Conservation (phyloP, 2,888 invertebrate species). For the Dyspetes luteomarginatus region DNA sequence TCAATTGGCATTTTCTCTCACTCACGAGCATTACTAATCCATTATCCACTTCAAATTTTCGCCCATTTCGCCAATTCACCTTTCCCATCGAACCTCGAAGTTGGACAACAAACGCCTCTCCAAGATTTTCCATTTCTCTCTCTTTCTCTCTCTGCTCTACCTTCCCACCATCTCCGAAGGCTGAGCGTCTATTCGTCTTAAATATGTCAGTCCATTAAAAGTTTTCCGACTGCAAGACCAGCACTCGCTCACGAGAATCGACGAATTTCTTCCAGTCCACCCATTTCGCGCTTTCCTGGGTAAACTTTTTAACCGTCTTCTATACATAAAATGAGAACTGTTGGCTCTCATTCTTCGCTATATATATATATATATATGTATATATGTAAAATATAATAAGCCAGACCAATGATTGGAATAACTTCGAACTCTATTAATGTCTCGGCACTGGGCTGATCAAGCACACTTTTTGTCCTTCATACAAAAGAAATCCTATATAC, state of each 20-base stretch:
- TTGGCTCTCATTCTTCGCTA: conserved; percentile 9
- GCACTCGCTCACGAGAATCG: conserved; percentile 65
- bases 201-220: conserved; percentile 77
- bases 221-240: conserved; percentile 73
- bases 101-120: conserved; percentile 62
- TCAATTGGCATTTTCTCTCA: conserved; percentile 52
- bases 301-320: conserved; percentile 59
- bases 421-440: conserved; percentile 53
- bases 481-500: conserved; percentile 25
- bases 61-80: conserved; percentile 62
- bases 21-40: conserved; percentile 57
- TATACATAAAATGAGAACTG: conserved; percentile 44
- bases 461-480: conserved; percentile 15
- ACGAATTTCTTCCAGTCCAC: conserved; percentile 61
- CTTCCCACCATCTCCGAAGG: conserved; percentile 45
- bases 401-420: conserved; percentile 50
- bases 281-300: conserved; percentile 42
- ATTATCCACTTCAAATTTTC: conserved; percentile 64
- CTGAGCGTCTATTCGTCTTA: conserved; percentile 66
- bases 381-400: conserved; percentile 28
- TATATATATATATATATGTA: conserved; percentile 26
- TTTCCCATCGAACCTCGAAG: conserved; percentile 56
- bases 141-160: conserved; percentile 41
- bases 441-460: conserved; percentile 36
- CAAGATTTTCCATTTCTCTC: conserved; percentile 31